A percentile compares a stretch with the other conserved stretches of the same genome.
Evolutionary conservation across 2,113 vertebrate species (phyloP).

Genomic region (Chaetodon trifascialis): DNA sequence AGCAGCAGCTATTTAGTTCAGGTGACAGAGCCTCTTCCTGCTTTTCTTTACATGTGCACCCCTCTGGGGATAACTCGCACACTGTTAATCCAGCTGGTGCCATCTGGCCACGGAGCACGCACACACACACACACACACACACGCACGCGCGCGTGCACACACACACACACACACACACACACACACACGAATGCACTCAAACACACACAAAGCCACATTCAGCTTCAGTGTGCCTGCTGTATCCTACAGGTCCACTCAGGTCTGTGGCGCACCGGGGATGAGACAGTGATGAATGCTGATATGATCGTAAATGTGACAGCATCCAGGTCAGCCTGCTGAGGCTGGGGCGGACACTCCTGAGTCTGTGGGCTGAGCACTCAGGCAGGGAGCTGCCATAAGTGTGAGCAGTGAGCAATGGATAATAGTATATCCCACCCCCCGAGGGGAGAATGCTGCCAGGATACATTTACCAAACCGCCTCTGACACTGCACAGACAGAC

Average conservation of each 20-base stretch:
- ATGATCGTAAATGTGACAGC: slow-evolving; percentile 57
- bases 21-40: slow-evolving; percentile 55
- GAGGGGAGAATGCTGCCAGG: slow-evolving; percentile 39
- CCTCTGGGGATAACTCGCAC: slow-evolving; percentile 53
- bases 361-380: slow-evolving; percentile 42
- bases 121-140: slow-evolving; percentile 34
- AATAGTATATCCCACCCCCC: slow-evolving; percentile 31
- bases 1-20: slow-evolving; percentile 51
- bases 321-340: slow-evolving; percentile 49
- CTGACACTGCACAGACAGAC: slow-evolving; percentile 29
- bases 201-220: slow-evolving; percentile 27
- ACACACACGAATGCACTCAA: slow-evolving; percentile 39
- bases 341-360: slow-evolving; percentile 14
- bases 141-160: slow-evolving; percentile 35
- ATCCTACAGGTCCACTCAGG: slow-evolving; percentile 1
- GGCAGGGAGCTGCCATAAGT: slow-evolving; percentile 22
- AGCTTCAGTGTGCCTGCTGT: slow-evolving; percentile 31
- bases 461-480: slow-evolving; percentile 43
- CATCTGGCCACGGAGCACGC: slow-evolving; percentile 58
- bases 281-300: slow-evolving; percentile 65
- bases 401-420: slow-evolving; percentile 26
- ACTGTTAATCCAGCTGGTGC: slow-evolving; percentile 76
- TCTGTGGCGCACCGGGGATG: not conserved
- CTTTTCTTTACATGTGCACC: slow-evolving; percentile 50
- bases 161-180: slow-evolving; percentile 32